Evolutionary conservation across 2,797 vertebrate species (phyloP), one percentile per base, ranked within the genome.

Genomic region (Fistularia commersonii): DNA sequence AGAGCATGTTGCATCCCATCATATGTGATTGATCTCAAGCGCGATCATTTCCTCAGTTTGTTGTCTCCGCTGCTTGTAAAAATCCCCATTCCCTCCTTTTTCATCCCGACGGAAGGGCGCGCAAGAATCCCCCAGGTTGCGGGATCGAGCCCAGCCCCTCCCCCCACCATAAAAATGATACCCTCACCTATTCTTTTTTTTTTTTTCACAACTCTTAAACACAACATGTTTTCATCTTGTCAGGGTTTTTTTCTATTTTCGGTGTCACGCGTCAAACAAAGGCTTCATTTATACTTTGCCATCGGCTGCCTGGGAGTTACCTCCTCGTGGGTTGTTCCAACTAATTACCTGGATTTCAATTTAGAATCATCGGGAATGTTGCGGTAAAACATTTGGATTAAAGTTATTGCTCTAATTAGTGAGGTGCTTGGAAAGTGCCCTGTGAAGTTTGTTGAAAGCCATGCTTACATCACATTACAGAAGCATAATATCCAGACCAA

Each of bases 401-500:
- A 85, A 86, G 74, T 70, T 84, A 78, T 77, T 73, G 69, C 77
- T 76, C 77, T 84, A 84, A 88, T 88, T 84, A 87, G 69, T 12
- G 45, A 72, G 77, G 76, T 77, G 66, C 74, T 85, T 80, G 54
- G 64, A 74, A 80, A 87, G 79, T 71, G 71, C 64, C 65, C 74
- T 80, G 77, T 78, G 78, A 88, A 86, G 82, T 84, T 84, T 87
- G 84, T 86, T 77, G 69, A 87, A 78, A 83, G 72, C 50, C 51
- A 65, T 74, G 64, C 76, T 77, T 69, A 74, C 76, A 79, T 79
- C 61, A 76, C 79, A 78, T 84, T 82, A 82, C 77, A 77, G 69
- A 74, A 23, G 67, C 59, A 74, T 83, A 87, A 85, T 84, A 84
- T 85, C 74, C 74, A 81, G 79, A 72, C 85, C 86, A 89, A 83